phyloP scores from a whole-genome alignment of 2,888 invertebrate genomes.

The Prionchulus punctatus region DNA sequence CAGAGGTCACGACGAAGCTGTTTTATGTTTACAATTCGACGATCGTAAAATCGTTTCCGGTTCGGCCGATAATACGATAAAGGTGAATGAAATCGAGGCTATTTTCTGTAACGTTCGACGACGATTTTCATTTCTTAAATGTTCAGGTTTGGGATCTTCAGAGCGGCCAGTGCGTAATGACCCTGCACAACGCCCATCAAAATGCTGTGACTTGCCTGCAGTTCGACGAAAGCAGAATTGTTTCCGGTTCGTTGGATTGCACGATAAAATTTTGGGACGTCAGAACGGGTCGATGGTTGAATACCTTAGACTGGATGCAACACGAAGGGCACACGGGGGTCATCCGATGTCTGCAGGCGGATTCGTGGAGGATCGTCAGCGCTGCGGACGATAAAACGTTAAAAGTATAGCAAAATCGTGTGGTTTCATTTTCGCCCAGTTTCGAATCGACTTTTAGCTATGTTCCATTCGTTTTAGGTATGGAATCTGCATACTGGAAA shows the following conservation, averaged over 20 bases:
- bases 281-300: constrained; percentile 35
- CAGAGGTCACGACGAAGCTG: constrained; percentile 39
- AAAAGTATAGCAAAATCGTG: constrained; percentile 32
- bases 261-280: constrained; percentile 41
- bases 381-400: constrained; percentile 42
- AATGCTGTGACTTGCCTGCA: constrained; percentile 41
- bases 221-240: constrained; percentile 37
- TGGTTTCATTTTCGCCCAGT: not conserved
- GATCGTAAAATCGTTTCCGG: constrained; percentile 36
- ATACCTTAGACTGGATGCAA: constrained; percentile 42
- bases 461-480: constrained; percentile 27
- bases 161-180: constrained; percentile 35
- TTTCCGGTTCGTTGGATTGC: constrained; percentile 40
- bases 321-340: constrained; percentile 43
- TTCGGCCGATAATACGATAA: constrained; percentile 39
- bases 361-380: constrained; percentile 41
- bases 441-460: not conserved
- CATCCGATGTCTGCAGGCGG: constrained; percentile 40
- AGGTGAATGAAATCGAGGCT: too few species aligned
- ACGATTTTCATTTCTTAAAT: not conserved
- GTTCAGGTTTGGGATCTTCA: constrained; percentile 37
- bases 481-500: constrained; percentile 40
- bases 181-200: constrained; percentile 37
- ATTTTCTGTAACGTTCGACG: not conserved
- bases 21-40: constrained; percentile 39